Evolutionary conservation across 2,797 vertebrate species (phyloP).

Genomic region (Saguinus oedipus): DNA sequence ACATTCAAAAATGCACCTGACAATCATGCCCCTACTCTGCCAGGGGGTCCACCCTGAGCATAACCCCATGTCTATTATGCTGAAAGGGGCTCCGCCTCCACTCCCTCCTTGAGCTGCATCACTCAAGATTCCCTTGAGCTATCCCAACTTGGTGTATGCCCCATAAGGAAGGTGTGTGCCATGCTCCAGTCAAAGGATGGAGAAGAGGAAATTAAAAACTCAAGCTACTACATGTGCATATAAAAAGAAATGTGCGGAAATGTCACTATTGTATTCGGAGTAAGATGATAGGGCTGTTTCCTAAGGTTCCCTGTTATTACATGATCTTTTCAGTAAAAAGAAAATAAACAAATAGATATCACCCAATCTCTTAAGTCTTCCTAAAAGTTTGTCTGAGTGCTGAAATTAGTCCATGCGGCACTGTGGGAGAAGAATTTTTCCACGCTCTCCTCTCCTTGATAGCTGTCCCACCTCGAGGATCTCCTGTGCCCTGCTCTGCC

Average conservation of each 20-base stretch:
- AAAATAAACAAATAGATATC: background rate
- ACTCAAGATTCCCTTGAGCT: background rate
- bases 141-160: fast-evolving
- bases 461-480: background rate
- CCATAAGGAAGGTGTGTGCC: background rate
- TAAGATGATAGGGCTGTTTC: background rate
- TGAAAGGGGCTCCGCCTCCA: background rate
- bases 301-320: background rate
- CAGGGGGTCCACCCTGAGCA: background rate
- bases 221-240: fast-evolving
- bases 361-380: background rate
- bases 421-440: background rate
- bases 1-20: background rate
- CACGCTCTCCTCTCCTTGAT: fast-evolving
- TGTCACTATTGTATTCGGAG: background rate
- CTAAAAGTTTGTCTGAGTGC: background rate
- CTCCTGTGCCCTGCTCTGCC: background rate
- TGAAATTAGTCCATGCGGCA: background rate
- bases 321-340: background rate
- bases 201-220: background rate
- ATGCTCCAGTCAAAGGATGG: background rate
- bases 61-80: fast-evolving
- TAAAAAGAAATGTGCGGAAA: background rate
- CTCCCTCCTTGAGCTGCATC: background rate
- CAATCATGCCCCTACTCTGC: background rate